A percentile compares a stretch with the other conserved stretches of the same genome.
Evolutionary conservation across 30 jellyfish, hydroid and myxozoan genomes (phyloP).

Genomic region (Hydractinia echinata): DNA sequence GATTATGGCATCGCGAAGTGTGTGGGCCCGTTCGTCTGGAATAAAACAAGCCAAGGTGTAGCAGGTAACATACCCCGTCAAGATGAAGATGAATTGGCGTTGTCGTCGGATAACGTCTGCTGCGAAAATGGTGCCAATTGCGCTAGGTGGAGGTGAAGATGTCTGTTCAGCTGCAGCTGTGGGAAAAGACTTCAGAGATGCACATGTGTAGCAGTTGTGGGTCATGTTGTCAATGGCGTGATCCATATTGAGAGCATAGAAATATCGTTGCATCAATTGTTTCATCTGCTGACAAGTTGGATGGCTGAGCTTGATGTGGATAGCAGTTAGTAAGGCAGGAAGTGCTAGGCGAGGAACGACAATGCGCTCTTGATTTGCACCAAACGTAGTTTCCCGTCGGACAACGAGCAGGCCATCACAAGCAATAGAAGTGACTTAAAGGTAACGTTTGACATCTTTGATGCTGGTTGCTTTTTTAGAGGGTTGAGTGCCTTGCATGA

Average conservation of each 20-base stretch:
- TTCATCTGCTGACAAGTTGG: constrained; percentile 32
- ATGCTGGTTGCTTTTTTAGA: constrained; percentile 17
- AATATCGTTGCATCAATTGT: constrained; percentile 23
- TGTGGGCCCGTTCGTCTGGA: constrained; percentile 2
- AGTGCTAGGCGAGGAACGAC: constrained; percentile 37
- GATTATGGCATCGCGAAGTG: constrained; percentile 32
- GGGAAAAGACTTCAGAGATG: constrained; percentile 17
- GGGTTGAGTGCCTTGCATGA: constrained; percentile 18
- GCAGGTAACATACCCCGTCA: constrained; percentile 31
- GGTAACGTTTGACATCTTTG: constrained; percentile 21
- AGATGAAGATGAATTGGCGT: constrained; percentile 31
- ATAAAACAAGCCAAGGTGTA: constrained; percentile 27
- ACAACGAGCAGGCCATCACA: constrained; percentile 21
- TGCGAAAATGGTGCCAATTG: constrained; percentile 35
- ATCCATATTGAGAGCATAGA: constrained; percentile 43
- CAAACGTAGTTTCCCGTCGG: not conserved
- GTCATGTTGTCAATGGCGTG: constrained; percentile 2
- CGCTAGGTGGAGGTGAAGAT: constrained; percentile 25
- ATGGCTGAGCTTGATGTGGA: constrained; percentile 39
- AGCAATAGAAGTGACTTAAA: not conserved
- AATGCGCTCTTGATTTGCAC: constrained; percentile 17
- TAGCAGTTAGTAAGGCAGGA: constrained; percentile 47
- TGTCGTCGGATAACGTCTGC: constrained; percentile 35
- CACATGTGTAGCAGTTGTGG: constrained; percentile 31
- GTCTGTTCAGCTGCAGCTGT: not conserved